Conservation (phyloP, 2,888 invertebrate genomes). For the Drosophila anceps region DNA sequence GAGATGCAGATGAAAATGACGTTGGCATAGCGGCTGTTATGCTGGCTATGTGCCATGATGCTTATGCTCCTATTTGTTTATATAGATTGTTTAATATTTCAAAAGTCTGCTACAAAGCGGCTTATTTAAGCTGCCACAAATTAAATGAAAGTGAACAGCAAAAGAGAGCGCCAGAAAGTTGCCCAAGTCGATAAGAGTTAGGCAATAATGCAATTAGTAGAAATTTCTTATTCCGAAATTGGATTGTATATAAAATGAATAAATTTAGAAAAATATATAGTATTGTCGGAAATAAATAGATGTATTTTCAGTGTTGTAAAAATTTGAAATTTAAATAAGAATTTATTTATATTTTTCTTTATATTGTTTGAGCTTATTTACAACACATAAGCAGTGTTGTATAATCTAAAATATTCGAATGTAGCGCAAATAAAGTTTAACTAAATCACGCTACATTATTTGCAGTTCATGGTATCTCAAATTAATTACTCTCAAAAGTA, state of each 20-base stretch:
- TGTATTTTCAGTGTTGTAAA: background rate
- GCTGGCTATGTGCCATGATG: constrained; percentile 26
- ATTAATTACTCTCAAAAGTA: background rate
- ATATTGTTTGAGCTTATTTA: background rate
- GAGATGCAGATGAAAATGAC: constrained; percentile 53
- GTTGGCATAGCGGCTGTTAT: constrained; percentile 28
- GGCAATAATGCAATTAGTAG: too few relatives aligned
- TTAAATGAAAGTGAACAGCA: constrained; percentile 10
- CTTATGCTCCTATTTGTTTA: constrained; percentile 37
- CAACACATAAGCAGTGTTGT: background rate
- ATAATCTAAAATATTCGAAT: background rate
- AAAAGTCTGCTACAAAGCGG: constrained; percentile 21
- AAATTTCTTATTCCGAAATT: too few relatives aligned
- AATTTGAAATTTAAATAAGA: background rate
- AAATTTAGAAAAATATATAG: too few relatives aligned
- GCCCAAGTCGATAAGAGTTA: constrained; percentile 27
- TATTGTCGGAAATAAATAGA: too few relatives aligned
- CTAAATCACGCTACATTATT: background rate
- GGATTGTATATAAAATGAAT: background rate
- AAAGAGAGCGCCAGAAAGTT: constrained; percentile 21
- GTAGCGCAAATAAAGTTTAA: background rate
- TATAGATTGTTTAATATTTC: constrained; percentile 55
- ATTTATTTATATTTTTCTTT: too few relatives aligned
- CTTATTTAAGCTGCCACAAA: constrained; percentile 23
- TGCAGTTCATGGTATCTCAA: background rate